Evolutionary conservation across 2,113 vertebrate genomes (phyloP).

Genomic region (Cisticola juncidis): DNA sequence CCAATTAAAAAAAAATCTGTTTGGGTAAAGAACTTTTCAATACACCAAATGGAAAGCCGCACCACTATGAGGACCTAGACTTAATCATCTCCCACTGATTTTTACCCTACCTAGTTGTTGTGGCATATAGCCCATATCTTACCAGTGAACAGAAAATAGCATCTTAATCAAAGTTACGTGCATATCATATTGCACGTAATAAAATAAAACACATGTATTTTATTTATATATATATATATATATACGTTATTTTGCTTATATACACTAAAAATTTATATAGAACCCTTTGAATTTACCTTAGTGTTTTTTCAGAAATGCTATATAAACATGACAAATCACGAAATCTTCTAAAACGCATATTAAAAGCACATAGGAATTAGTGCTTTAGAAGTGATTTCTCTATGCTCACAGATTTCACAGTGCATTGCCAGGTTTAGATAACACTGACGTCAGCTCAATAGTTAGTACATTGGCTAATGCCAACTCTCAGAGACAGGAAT

Average conservation of each 20-base stretch:
- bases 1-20: background rate
- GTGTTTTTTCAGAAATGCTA: background rate
- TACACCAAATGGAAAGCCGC: background rate
- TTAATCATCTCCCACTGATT: background rate
- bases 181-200: background rate
- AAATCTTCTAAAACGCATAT: background rate
- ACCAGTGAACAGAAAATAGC: background rate
- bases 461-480: background rate
- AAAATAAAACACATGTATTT: background rate
- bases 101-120: background rate
- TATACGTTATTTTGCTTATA: background rate
- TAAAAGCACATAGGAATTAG: background rate
- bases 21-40: background rate
- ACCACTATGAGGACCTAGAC: background rate
- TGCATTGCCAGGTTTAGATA: constrained; percentile 2
- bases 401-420: background rate
- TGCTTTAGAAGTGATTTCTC: background rate
- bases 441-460: constrained; percentile 21
- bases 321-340: background rate
- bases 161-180: background rate
- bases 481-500: constrained; percentile 18
- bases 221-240: background rate
- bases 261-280: background rate
- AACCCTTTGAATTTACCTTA: background rate
- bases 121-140: background rate